Base-by-base conservation (phyloP, 2,113 vertebrate genomes). In the Epinephelus moara region DNA sequence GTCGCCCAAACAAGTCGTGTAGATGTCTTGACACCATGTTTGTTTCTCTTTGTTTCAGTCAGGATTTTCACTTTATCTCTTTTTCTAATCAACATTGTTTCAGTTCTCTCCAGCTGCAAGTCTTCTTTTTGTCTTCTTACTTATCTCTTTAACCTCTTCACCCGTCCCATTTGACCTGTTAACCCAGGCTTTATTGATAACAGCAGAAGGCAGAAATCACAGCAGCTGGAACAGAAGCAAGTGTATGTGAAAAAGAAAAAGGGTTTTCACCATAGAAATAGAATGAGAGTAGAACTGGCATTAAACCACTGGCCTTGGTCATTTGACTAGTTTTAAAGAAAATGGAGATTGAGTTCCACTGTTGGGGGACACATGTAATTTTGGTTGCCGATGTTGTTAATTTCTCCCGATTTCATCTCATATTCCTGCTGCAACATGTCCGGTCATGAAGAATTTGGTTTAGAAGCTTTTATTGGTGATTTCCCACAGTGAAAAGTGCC, bases 11-110 rank as follows among this genome's bases (percentile, higher is more conserved):
- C 60, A 70, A 40, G 17, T 42, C 7, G 37, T 37, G 13, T 4
- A 69, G 53, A 80, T 78, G 27, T 76, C 9, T 37, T 57, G 55
- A 69, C 6, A 18, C 6, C 6, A 49, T 69, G 25, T 57, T 70
- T 49, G 45, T 45, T 14, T 64, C 37, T 75, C 9, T 12, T 56
- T 47, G 25, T 70, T 70, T 49, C 13, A 53, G 23, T 6, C 33
- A 18, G 14, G n/a, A 11, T 42, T 67, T 45, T 37, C 8, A 13
- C n/a, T 70, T 12, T 1, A 40, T 62, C 19, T 4, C 15, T 13
- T 56, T 5, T 55, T 17, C 18, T 62, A 11, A 53, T 61, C 27
- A 17, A 7, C 37, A n/a, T 30, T 40, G 8, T 47, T 11, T 3
- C 8, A 0, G 1, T 23, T 74, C 53, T 42, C 21, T 64, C 45